Evolutionary conservation across 2,888 invertebrate genomes (phyloP), one percentile per base, ranked within the genome.

Genomic region (Leucophora obtusa): DNA sequence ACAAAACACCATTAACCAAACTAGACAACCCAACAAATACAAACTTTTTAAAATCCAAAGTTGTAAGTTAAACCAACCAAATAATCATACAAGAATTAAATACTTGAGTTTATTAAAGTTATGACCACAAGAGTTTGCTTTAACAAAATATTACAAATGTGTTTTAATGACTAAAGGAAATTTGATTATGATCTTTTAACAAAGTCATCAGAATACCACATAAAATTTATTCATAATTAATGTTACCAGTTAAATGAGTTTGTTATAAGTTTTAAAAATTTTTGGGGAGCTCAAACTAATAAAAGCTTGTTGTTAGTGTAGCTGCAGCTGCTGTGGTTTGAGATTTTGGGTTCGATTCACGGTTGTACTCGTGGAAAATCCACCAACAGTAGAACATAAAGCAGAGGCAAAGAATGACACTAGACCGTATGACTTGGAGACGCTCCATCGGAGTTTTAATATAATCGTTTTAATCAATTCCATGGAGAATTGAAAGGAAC

Each of bases 111-210:
- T 47, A 2, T 47, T 47, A 47, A 47, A 47, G 14, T 47, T 47
- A 38, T n/a, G 43, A 7, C 43, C 43, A 14, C 15, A 35, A 58
- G n/a, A 62, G 53, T 28, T n/a, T 51, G 35, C 33, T 59, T 51
- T 38, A 69, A 47, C 47, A 76, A 76, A 76, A 70, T 51, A 63
- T 62, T 63, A 69, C 70, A 76, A 76, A 76, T 65, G 38, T n/a
- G 35, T 43, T 69, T 70, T 63, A 70, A 76, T 76, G 63, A 65
- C 10, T 51, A 43, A 43, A 54, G 28, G 63, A 76, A 65, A 76
- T 76, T 70, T 70, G 63, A 70, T 65, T 70, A 70, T 58, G 38
- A 35, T 11, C 33, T 15, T 28, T 3, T 15, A 33, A n/a, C 53
- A 35, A 65, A 15, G 11, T 10, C 38, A 38, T 10, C 0, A 38